A percentile compares a stretch with the other conserved stretches of the same genome.
These are phyloP conservation scores for Brachymystax lenok DNA, from an alignment of 2,797 vertebrate species.

Conservation along the genomic window DNA sequence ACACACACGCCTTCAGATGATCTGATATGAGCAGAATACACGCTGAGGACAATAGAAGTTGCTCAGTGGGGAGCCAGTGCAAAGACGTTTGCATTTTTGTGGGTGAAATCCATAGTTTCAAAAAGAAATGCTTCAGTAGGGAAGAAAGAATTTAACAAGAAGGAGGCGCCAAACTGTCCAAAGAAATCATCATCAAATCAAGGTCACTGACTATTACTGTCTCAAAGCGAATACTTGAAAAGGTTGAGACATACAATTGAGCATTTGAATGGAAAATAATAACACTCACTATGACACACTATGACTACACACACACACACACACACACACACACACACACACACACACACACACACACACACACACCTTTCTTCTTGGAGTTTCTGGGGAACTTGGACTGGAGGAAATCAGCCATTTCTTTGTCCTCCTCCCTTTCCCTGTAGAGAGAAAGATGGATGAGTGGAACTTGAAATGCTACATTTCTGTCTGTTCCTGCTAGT, in stretches of 20 bases:
- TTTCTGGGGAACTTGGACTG: conserved; percentile 83
- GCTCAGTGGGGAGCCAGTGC: not conserved
- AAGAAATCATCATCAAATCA: not conserved
- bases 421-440: conserved; percentile 89
- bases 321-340: too few relatives aligned
- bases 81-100: not conserved
- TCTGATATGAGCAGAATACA: not conserved
- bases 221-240: not conserved
- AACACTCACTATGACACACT: not conserved
- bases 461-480: not conserved
- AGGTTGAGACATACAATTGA: not conserved
- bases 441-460: conserved; percentile 18
- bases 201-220: not conserved
- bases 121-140: not conserved
- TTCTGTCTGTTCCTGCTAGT: not conserved
- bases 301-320: not conserved
- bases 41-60: not conserved
- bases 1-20: not conserved
- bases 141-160: not conserved
- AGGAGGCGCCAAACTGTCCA: not conserved
- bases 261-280: not conserved
- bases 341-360: too few relatives aligned
- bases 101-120: not conserved
- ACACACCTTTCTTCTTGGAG: conserved; percentile 76
- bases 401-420: conserved; percentile 90